Percentiles rank a stretch among this genome's conserved stretches.
These are phyloP conservation scores for Limnodromus scolopaceus DNA, from an alignment of 2,797 vertebrate species.

Conservation along the genomic window DNA sequence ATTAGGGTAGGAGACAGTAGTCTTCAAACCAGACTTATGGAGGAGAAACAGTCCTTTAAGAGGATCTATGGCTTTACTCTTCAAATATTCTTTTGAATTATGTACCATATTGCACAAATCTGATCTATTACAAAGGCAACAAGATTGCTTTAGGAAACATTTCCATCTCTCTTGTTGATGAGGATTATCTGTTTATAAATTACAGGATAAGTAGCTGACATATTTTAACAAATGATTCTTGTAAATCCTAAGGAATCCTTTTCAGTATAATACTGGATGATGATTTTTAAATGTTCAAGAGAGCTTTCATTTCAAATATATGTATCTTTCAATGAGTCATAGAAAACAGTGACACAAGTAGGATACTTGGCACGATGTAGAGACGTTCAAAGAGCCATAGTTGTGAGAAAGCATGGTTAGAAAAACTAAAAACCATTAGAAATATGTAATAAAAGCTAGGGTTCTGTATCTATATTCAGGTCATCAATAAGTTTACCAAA, in stretches of 20 bases:
- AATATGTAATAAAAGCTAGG: not conserved
- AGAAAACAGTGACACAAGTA: not conserved
- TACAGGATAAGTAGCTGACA: not conserved
- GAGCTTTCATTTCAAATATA: not conserved
- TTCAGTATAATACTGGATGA: not conserved
- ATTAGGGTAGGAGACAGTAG: not conserved
- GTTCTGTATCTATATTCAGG: not conserved
- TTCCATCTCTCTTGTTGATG: not conserved
- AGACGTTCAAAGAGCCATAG: not conserved
- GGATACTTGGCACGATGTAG: not conserved
- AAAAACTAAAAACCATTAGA: not conserved
- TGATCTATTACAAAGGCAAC: conserved; percentile 3
- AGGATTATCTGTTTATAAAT: conserved; percentile 12
- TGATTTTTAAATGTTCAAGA: not conserved
- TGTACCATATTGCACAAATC: not conserved
- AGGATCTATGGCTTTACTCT: not conserved
- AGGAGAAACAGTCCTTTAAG: not conserved
- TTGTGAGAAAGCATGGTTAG: not conserved
- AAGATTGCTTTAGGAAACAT: not conserved
- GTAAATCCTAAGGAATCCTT: not conserved
- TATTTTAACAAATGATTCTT: not conserved
- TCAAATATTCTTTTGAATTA: not conserved
- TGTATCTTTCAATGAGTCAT: not conserved
- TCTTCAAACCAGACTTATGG: not conserved
- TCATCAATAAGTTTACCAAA: not conserved